phyloP scores from a whole-genome alignment of 92 coral and sea anemone genomes.

The Palythoa caribaeorum region DNA sequence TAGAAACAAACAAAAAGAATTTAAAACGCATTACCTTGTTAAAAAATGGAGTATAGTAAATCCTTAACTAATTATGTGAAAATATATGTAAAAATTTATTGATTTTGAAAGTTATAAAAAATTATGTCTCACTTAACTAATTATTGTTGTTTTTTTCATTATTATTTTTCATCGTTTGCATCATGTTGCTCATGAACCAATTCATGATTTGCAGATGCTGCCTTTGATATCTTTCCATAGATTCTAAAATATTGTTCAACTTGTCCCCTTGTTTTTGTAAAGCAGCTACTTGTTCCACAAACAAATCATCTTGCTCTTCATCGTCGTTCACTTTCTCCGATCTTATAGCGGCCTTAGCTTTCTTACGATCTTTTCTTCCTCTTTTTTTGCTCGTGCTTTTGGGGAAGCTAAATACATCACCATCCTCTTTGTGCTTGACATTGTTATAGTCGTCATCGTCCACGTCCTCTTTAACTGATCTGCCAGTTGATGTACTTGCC shows the following conservation, averaged over 20 bases:
- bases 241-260: slow-evolving; percentile 47
- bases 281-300: slow-evolving; percentile 36
- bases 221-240: slow-evolving; percentile 41
- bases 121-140: background rate
- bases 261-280: slow-evolving; percentile 45
- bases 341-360: slow-evolving; percentile 19
- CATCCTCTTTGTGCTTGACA: slow-evolving; percentile 33
- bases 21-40: background rate
- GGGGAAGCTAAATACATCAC: slow-evolving; percentile 44
- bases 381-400: slow-evolving; percentile 32
- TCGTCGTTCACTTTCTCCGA: slow-evolving; percentile 32
- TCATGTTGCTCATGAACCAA: slow-evolving; percentile 8
- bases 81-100: too few relatives aligned
- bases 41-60: background rate
- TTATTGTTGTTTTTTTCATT: too few relatives aligned
- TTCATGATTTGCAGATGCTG: slow-evolving; percentile 4
- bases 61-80: background rate
- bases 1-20: background rate
- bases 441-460: background rate
- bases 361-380: slow-evolving; percentile 39
- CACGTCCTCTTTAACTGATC: background rate
- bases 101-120: background rate
- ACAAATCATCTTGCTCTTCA: slow-evolving; percentile 34
- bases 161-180: background rate
- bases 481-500: background rate